A percentile compares a stretch with the other conserved stretches of the same genome.
Conservation (phyloP, 2,888 invertebrate genomes). For the Ethmia dodecea region DNA sequence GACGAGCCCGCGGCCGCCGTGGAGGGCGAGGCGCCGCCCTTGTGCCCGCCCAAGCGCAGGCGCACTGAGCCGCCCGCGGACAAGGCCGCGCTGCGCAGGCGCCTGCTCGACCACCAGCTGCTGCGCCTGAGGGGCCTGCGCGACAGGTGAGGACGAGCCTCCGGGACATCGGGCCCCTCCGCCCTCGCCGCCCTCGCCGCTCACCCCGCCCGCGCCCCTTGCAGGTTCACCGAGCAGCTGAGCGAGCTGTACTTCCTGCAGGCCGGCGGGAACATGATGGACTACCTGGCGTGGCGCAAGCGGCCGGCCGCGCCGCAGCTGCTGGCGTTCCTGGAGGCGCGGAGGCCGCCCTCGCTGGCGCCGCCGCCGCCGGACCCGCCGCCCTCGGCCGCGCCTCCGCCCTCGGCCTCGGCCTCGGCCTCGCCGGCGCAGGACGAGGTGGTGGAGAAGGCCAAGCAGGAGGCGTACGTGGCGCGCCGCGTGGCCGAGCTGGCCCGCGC, state of each 20-base stretch:
- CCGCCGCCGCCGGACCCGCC: conserved; percentile 80
- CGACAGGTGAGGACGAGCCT: conserved; percentile 67
- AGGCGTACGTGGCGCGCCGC: conserved; percentile 95
- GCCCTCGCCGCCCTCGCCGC: not conserved
- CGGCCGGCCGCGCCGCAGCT: conserved; percentile 86
- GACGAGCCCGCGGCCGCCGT: conserved; percentile 26
- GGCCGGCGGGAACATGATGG: conserved; percentile 92
- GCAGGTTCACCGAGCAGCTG: conserved; percentile 85
- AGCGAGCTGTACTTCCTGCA: conserved; percentile 93
- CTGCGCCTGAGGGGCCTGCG: conserved; percentile 82
- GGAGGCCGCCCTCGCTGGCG: conserved; percentile 81
- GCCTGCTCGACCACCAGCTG: conserved; percentile 84
- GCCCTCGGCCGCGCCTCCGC: conserved; percentile 74
- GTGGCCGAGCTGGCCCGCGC: conserved; percentile 94
- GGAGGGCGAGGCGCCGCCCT: conserved; percentile 47
- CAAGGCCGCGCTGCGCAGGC: conserved; percentile 73
- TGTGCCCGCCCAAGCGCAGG: no score
- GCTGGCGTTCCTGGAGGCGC: conserved; percentile 85
- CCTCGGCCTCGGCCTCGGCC: conserved; percentile 17
- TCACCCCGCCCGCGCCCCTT: conserved; percentile 23
- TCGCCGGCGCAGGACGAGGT: conserved; percentile 59
- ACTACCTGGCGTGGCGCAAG: conserved; percentile 90
- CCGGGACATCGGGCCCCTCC: not conserved
- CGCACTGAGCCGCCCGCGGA: conserved; percentile 30
- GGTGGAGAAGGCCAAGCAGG: conserved; percentile 77